Evolutionary conservation across 35 echinoderm and acorn worm genomes (phyloP), one percentile per base, ranked within the genome.

Genomic region (Hemicentrotus pulcherrimus): DNA sequence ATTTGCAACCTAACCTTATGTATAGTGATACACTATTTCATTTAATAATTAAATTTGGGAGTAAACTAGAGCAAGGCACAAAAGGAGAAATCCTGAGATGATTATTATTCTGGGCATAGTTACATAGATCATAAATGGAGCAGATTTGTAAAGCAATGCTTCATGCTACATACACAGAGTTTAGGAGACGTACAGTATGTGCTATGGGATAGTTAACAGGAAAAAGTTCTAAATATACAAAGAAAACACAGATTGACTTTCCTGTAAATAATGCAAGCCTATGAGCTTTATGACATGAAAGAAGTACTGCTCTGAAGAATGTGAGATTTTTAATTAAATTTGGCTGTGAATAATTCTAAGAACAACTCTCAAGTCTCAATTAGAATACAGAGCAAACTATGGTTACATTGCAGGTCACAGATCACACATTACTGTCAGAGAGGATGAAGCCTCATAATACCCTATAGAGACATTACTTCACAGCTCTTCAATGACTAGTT

Each of bases 51-150:
- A 14, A 70, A 70, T 78, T n/a, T 28, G 65, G 46, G 88, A 45
- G 88, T 45, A 46, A 41, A 90, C 4, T 90, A 90, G 32, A 90
- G 46, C 88, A 90, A 90, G 88, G 88, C 88, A 90, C 88, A 90
- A 32, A 90, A 90, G 88, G 88, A 90, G 88, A 47, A 90, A 47
- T 90, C 88, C 88, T 90, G 88, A 90, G 88, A 90, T 18, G 88
- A 16, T 59, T 90, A 45, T 90, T 90, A 47, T 90, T 45, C 19
- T 90, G 88, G 65, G 65, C 65, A 78, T 78, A 78, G 65, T 78
- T 28, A 28, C 65, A n/a, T 18, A n/a, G 65, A 78, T 28, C 65
- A 78, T n/a, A n/a, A 5, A 0, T n/a, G 19, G 65, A 78, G 65
- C 65, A 1, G 65, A 78, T 28, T 78, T 4, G 65, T 28, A n/a